Percentiles rank a stretch among this genome's conserved stretches.
Conservation (phyloP, 2,113 vertebrate species). For the Alectura lathami region DNA sequence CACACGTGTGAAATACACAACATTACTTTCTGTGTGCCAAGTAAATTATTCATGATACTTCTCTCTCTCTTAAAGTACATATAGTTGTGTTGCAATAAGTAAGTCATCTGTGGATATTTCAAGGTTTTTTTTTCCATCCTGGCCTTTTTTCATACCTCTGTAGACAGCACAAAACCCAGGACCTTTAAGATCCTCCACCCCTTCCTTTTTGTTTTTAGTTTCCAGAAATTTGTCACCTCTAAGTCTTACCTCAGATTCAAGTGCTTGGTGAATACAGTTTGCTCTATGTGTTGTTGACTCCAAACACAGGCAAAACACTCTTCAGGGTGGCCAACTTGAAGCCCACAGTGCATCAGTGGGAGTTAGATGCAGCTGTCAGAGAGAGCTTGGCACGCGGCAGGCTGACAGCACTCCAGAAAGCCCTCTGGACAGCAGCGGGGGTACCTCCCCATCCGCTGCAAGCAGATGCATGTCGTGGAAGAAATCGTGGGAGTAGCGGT, state of each 20-base stretch:
- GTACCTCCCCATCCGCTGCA: background rate
- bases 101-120: background rate
- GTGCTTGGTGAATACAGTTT: background rate
- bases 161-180: background rate
- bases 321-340: constrained; percentile 10
- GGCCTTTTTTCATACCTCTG: background rate
- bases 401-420: constrained; percentile 38
- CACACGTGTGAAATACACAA: background rate
- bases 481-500: background rate
- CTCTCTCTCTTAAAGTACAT: background rate
- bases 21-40: background rate
- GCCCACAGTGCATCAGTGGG: background rate
- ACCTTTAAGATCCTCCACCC: background rate
- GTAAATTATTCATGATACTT: constrained; percentile 30
- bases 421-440: background rate
- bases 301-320: background rate
- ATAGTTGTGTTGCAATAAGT: background rate
- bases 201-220: background rate
- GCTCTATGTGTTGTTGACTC: background rate
- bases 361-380: constrained; percentile 9
- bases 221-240: background rate
- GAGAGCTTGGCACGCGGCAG: background rate
- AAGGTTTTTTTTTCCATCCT: background rate
- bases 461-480: background rate
- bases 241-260: background rate